Percentiles rank a stretch among this genome's conserved stretches.
phyloP scores from a whole-genome alignment of 2,113 vertebrate genomes.

The Podocnemis expansa region DNA sequence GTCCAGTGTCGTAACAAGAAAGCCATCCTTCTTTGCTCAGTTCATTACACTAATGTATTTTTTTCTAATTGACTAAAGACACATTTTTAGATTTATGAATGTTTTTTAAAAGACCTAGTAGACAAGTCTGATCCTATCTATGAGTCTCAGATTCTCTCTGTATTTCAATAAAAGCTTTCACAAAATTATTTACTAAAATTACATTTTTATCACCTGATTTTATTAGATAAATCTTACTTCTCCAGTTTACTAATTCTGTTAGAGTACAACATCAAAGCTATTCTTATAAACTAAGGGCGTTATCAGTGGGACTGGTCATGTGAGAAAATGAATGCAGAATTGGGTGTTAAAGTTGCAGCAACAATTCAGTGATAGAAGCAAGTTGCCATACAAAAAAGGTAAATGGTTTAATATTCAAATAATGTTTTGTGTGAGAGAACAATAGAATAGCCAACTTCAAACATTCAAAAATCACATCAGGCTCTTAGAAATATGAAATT shows the following conservation, averaged over 20 bases:
- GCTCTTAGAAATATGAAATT: not conserved
- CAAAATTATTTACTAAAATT: not conserved
- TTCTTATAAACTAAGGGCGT: not conserved
- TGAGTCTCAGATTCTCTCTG: not conserved
- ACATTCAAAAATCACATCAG: not conserved
- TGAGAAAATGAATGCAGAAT: not conserved
- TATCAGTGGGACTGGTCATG: not conserved
- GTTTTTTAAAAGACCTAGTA: not conserved
- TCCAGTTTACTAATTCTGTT: not conserved
- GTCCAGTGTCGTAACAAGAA: not conserved
- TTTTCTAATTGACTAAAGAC: not conserved
- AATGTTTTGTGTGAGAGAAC: not conserved
- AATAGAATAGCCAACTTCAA: not conserved
- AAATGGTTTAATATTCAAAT: not conserved
- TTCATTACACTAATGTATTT: not conserved
- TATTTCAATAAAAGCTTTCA: not conserved
- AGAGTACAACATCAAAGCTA: not conserved
- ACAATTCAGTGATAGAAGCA: not conserved
- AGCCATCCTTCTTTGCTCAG: not conserved
- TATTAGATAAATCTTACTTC: not conserved
- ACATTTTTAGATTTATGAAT: not conserved
- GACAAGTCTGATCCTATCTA: not conserved
- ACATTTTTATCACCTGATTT: not conserved
- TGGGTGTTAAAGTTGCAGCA: not conserved
- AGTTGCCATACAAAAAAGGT: not conserved